These are phyloP conservation scores for Characodon lateralis DNA, from an alignment of 2,797 vertebrate genomes.

Conservation along the genomic window DNA sequence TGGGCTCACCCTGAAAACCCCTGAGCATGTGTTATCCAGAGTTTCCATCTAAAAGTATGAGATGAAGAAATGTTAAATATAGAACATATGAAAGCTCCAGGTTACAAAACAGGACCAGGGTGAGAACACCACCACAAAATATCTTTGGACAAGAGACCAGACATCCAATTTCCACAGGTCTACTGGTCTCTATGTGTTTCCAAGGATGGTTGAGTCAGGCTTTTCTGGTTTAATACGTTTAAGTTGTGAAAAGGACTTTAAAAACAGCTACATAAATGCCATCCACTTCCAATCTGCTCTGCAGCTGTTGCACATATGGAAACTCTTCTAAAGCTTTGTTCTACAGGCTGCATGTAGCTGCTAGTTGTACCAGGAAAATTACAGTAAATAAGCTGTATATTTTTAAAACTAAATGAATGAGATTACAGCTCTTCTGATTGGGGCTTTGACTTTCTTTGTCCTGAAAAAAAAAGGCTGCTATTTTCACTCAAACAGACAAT, in stretches of 20 bases:
- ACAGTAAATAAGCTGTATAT: background rate
- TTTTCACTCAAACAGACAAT: constrained; percentile 28
- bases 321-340: background rate
- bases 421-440: constrained; percentile 26
- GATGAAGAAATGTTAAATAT: background rate
- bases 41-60: background rate
- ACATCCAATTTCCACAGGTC: background rate
- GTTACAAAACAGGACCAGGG: background rate
- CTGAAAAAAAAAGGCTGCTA: constrained; percentile 24
- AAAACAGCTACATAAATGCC: constrained; percentile 4
- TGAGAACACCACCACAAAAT: background rate
- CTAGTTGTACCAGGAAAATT: background rate
- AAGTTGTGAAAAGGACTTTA: background rate
- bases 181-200: background rate
- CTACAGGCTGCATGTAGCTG: constrained; percentile 26
- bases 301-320: constrained; percentile 20
- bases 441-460: constrained; percentile 23
- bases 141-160: background rate
- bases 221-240: background rate
- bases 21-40: background rate
- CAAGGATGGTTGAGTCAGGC: constrained; percentile 1
- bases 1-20: background rate
- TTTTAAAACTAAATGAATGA: background rate
- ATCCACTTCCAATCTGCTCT: constrained; percentile 14
- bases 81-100: background rate